phyloP scores from a whole-genome alignment of 2,113 vertebrate species.

The Bubo scandiacus region DNA sequence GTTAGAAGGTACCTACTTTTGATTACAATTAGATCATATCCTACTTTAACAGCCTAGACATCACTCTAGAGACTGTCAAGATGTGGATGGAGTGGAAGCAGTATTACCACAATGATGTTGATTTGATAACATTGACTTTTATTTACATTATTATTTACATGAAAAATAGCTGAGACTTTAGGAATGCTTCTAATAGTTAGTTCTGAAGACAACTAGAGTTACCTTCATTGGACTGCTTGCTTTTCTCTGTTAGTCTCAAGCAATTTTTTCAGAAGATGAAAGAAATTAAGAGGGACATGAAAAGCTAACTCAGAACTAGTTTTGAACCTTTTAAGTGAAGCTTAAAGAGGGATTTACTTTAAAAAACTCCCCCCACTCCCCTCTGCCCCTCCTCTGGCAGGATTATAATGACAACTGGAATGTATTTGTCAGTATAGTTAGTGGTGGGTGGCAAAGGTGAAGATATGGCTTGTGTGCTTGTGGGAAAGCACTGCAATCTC shows the following conservation, averaged over 20 bases:
- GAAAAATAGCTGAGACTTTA: neutral
- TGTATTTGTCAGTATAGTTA: neutral
- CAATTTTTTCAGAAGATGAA: neutral
- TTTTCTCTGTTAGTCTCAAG: neutral
- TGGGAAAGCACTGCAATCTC: neutral
- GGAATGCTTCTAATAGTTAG: neutral
- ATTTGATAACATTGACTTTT: neutral
- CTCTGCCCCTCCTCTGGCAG: neutral
- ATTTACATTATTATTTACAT: neutral
- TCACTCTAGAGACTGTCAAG: neutral
- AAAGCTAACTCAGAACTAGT: neutral
- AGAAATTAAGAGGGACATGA: neutral
- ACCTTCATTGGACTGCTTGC: neutral
- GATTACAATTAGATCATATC: neutral
- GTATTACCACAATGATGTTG: neutral
- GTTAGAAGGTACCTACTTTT: neutral
- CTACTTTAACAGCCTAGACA: neutral
- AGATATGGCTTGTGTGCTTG: neutral
- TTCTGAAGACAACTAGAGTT: neutral
- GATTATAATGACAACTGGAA: conserved; percentile 13
- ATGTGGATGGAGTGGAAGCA: neutral
- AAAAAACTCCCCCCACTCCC: neutral
- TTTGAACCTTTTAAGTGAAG: neutral
- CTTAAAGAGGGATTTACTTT: neutral
- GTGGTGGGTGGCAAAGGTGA: neutral